Conservation (phyloP, 2,797 vertebrate genomes). For the Telmatherina bonti region DNA sequence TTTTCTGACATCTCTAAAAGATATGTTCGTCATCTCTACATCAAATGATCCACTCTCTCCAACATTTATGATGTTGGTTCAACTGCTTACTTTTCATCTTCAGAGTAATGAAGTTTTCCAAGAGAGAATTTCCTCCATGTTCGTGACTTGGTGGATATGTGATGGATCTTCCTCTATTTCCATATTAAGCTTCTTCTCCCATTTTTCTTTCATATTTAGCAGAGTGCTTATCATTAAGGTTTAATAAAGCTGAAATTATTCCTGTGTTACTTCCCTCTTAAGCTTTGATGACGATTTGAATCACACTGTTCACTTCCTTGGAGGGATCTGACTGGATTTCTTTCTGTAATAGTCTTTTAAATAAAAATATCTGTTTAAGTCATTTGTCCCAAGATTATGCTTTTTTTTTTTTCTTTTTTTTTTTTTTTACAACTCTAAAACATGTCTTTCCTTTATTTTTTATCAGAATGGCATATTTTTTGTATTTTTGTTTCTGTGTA, state of each 20-base stretch:
- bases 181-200: conserved; percentile 24
- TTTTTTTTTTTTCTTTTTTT: background rate
- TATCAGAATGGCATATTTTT: background rate
- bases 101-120: conserved; percentile 13
- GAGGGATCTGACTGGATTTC: conserved; percentile 15
- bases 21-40: conserved; percentile 4
- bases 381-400: background rate
- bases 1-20: conserved; percentile 4
- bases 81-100: conserved; percentile 26
- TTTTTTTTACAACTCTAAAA: background rate
- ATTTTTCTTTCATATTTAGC: conserved; percentile 32
- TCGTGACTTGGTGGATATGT: conserved; percentile 18
- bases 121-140: conserved; percentile 18
- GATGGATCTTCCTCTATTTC: conserved; percentile 24
- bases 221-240: conserved; percentile 33
- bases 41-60: conserved; percentile 9
- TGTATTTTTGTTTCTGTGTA: background rate
- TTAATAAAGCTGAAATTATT: conserved; percentile 28
- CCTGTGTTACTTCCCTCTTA: conserved; percentile 17
- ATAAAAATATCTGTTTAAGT: conserved; percentile 1
- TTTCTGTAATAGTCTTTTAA: conserved; percentile 13
- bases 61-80: conserved; percentile 25
- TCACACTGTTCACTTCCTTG: conserved; percentile 21
- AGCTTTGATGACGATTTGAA: conserved; percentile 28
- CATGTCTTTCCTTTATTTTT: background rate